phyloP scores from a whole-genome alignment of 2,888 invertebrate genomes.

The Galerucella calmariensis region DNA sequence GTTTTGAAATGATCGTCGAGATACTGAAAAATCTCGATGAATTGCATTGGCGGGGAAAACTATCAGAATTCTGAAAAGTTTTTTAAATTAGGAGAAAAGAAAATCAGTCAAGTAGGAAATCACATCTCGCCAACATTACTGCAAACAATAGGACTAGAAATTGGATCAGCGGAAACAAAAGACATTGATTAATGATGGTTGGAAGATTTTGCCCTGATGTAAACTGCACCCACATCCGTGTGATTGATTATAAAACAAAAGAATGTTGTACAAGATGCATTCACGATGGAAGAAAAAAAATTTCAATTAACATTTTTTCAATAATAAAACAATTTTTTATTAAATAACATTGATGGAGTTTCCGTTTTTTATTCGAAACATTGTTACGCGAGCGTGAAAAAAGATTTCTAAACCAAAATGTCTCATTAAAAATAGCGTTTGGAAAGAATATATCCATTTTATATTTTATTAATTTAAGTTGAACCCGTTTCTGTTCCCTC shows the following conservation, averaged over 20 bases:
- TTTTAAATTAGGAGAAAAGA: slow-evolving; percentile 52
- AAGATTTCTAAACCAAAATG: slow-evolving; percentile 24
- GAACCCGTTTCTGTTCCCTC: not conserved
- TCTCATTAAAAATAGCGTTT: slow-evolving; percentile 26
- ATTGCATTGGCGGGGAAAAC: slow-evolving; percentile 23
- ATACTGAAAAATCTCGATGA: not conserved
- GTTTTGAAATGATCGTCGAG: not conserved
- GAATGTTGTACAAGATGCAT: slow-evolving; percentile 32
- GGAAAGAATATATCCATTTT: slow-evolving; percentile 25
- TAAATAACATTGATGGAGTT: too few species aligned
- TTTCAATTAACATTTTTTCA: too few species aligned
- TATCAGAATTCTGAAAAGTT: slow-evolving; percentile 48
- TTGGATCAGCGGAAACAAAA: slow-evolving; percentile 63
- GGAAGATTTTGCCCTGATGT: slow-evolving; percentile 56
- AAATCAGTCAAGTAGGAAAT: slow-evolving; percentile 56
- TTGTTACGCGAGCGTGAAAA: not conserved
- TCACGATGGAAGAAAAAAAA: not conserved
- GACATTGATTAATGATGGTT: slow-evolving; percentile 64
- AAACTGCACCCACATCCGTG: slow-evolving; percentile 56
- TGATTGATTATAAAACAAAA: slow-evolving; percentile 59
- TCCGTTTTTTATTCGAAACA: not conserved
- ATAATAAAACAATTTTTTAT: too few species aligned
- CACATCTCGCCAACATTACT: slow-evolving; percentile 57
- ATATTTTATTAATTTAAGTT: slow-evolving; percentile 28
- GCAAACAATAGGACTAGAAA: slow-evolving; percentile 62